Base-by-base conservation (phyloP, 1,140 invertebrate species). In the Chironomus striatipennis region DNA sequence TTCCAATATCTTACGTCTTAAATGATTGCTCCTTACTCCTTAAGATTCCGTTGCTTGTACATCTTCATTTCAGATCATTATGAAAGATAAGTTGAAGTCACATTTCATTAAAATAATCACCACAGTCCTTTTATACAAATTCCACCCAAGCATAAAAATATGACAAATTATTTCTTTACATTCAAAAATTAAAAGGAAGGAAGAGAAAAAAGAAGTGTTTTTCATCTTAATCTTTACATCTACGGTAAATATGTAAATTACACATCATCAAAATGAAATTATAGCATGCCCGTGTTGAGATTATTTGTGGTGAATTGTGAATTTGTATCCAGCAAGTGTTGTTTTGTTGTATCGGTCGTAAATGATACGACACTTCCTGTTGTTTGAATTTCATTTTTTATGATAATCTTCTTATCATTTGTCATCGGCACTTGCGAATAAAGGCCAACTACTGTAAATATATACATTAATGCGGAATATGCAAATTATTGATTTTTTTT, bases 401-500 rank as follows among this genome's bases (percentile, higher is more conserved):
- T 21, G n/a, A 70, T 70, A 18, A 70, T 21, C 18, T 70, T 70
- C 20, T 70, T 21, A 70, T 21, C 65, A 70, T 70, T 70, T 12
- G 10, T 18, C 65, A 70, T 70, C 65, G 65, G 65, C 65, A 70
- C 17, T 20, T 70, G 65, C 18, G 65, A 70, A 70, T 70, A 70
- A 18, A 70, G 17, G 20, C 65, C 65, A 70, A 70, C 65, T 70
- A 70, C 65, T 70, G 10, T 10, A 70, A 18, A 21, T 8, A 70
- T 21, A 7, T n/a, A n/a, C n/a, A n/a, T n/a, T n/a, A 6, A 20
- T 34, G 24, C 24, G 24, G 24, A 34, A 34, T 34, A 34, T 34
- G 18, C 9, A 70, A 70, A 70, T 18, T 70, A 20, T 20, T 18
- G 18, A 20, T 70, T 18, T 18, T 70, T 18, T 18, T 12, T 70